Evolutionary conservation across 2,888 invertebrate genomes (phyloP).

Genomic region (Cataglyphis cursor): DNA sequence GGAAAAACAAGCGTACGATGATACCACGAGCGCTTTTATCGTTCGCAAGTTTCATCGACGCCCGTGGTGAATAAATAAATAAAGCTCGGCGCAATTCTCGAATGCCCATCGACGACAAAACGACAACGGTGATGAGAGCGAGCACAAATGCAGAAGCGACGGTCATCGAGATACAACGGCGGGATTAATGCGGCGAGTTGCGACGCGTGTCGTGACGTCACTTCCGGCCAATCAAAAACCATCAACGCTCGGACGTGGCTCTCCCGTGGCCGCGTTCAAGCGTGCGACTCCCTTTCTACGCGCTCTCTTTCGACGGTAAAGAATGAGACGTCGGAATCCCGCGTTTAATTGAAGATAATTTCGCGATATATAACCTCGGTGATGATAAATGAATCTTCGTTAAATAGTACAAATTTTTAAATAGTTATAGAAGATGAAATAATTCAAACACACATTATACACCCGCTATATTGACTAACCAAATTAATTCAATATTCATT

Average conservation of each 20-base stretch:
- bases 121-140: not conserved
- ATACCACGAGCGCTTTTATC: conserved; percentile 25
- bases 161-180: conserved; percentile 42
- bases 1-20: conserved; percentile 10
- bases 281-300: conserved; percentile 46
- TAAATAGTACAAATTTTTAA: not conserved
- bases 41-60: conserved; percentile 28
- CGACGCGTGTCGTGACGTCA: conserved; percentile 84
- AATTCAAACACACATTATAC: not conserved
- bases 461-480: not conserved
- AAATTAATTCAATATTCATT: not conserved
- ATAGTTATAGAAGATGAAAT: not conserved
- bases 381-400: conserved; percentile 3
- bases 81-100: not conserved
- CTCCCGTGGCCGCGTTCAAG: conserved; percentile 60
- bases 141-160: not conserved
- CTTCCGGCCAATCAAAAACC: conserved; percentile 86
- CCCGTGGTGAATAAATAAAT: not conserved
- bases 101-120: not conserved
- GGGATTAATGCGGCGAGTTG: conserved; percentile 77
- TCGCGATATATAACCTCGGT: conserved; percentile 58
- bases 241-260: conserved; percentile 78
- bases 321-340: conserved; percentile 39
- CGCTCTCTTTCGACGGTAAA: not conserved
- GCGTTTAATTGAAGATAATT: conserved; percentile 80